A percentile compares a stretch with the other conserved stretches of the same genome.
phyloP scores from a whole-genome alignment of 2,797 vertebrate species.

The Yasuhikotakia modesta region DNA sequence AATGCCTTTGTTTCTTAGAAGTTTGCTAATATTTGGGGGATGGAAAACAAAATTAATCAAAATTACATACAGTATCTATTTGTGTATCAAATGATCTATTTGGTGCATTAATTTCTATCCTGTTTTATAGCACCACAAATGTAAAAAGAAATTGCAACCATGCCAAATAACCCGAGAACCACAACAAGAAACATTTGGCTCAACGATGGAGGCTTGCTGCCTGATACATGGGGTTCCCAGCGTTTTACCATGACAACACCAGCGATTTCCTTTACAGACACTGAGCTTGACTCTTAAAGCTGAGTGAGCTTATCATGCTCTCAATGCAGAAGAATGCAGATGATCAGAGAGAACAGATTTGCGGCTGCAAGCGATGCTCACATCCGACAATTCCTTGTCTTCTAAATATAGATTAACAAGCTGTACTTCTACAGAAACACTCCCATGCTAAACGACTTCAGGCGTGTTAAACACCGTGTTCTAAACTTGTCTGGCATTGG shows the following conservation, averaged over 20 bases:
- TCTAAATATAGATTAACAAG: constrained; percentile 40
- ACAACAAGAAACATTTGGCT: too few species aligned
- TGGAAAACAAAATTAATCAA: too few species aligned
- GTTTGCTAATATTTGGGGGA: not conserved
- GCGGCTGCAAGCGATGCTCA: constrained; percentile 23
- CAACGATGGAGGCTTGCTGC: too few species aligned
- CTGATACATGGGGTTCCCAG: not conserved
- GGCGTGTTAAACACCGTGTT: not conserved
- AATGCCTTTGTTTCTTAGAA: not conserved
- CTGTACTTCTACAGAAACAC: constrained; percentile 15
- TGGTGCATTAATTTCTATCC: too few species aligned
- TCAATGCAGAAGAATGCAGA: constrained; percentile 21
- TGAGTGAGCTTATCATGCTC: constrained; percentile 11
- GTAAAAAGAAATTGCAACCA: too few species aligned
- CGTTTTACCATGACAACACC: not conserved
- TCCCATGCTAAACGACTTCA: not conserved
- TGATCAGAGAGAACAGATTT: constrained; percentile 31
- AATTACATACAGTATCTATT: too few species aligned
- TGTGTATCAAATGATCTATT: too few species aligned
- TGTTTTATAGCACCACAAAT: too few species aligned
- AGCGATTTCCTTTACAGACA: not conserved
- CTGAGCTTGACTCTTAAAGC: constrained; percentile 13
- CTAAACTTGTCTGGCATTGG: constrained; percentile 3
- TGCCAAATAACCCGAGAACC: too few species aligned
- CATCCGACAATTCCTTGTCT: constrained; percentile 26